Evolutionary conservation across 2,797 vertebrate genomes (phyloP).

Genomic region (Anolis apletophallus): DNA sequence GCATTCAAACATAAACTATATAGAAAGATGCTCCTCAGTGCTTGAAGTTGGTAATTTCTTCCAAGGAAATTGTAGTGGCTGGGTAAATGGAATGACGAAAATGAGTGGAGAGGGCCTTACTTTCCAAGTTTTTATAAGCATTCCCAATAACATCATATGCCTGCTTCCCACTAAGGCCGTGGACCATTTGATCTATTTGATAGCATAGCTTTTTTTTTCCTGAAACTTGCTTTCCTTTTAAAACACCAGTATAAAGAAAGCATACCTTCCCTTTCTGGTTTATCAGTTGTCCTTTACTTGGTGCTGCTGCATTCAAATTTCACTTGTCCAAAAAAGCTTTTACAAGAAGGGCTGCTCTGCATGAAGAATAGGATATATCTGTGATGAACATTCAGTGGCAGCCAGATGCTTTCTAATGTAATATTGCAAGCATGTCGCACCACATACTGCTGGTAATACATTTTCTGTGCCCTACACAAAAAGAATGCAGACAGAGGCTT

Average conservation of each 20-base stretch:
- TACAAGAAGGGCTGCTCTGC: slow-evolving; percentile 31
- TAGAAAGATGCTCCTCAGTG: slow-evolving; percentile 5
- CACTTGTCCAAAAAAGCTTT: slow-evolving; percentile 37
- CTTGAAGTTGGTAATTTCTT: slow-evolving; percentile 26
- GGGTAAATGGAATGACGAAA: not conserved
- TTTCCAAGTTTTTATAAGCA: slow-evolving; percentile 5
- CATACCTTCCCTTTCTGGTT: slow-evolving; percentile 38
- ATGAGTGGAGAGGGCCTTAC: not conserved
- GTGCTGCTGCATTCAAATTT: slow-evolving; percentile 46
- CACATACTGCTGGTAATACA: slow-evolving; percentile 50
- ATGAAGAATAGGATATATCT: slow-evolving; percentile 31
- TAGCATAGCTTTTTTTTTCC: slow-evolving; percentile 27
- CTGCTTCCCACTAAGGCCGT: slow-evolving; percentile 16
- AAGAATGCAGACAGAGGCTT: slow-evolving; percentile 40
- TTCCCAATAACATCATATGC: not conserved
- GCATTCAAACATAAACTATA: slow-evolving; percentile 17
- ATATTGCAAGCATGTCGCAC: slow-evolving; percentile 48
- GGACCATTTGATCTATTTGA: slow-evolving; percentile 23
- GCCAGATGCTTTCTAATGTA: slow-evolving; percentile 40
- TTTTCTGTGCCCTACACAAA: slow-evolving; percentile 53
- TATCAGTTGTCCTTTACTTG: slow-evolving; percentile 37
- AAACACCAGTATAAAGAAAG: slow-evolving; percentile 44
- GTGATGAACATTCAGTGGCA: slow-evolving; percentile 53
- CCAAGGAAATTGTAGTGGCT: slow-evolving; percentile 9
- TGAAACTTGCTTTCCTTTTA: slow-evolving; percentile 27